Conservation (phyloP, 2,888 invertebrate species). For the Oeneis ivallda region DNA sequence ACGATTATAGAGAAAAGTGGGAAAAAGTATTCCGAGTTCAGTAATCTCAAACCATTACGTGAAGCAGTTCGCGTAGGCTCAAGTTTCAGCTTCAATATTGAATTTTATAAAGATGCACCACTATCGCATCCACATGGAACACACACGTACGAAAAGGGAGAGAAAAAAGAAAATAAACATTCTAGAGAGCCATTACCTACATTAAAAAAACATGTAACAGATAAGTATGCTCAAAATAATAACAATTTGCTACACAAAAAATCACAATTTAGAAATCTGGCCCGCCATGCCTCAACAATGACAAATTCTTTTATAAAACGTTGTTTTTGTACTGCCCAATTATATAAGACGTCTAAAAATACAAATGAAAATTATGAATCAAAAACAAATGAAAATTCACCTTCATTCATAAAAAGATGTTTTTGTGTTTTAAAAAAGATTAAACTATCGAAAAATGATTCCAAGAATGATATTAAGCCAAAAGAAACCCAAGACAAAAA, state of each 20-base stretch:
- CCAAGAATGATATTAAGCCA: neutral
- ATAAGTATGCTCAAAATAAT: conserved; percentile 4
- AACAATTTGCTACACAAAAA: conserved; percentile 9
- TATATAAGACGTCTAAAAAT: conserved; percentile 16
- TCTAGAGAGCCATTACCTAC: neutral
- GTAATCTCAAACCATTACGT: conserved; percentile 14
- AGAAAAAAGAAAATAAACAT: conserved; percentile 3
- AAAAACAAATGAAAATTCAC: conserved; percentile 14
- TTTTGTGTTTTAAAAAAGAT: conserved; percentile 25
- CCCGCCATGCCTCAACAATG: conserved; percentile 27
- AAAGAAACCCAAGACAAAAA: conserved; percentile 35
- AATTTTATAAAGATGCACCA: conserved; percentile 41
- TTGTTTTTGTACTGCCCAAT: conserved; percentile 34
- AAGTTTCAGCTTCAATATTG: conserved; percentile 42
- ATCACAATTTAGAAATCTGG: conserved; percentile 20
- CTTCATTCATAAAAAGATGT: conserved; percentile 26
- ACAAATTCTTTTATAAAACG: conserved; percentile 34
- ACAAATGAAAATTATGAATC: conserved; percentile 22
- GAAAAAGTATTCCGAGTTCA: neutral
- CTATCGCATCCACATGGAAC: neutral
- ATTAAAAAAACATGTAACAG: neutral
- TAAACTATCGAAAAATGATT: neutral
- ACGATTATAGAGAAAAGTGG: neutral
- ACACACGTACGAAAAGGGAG: neutral
- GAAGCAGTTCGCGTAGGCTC: conserved; percentile 42